Conservation (phyloP, 2,888 invertebrate species). For the Hybos culiciformis region DNA sequence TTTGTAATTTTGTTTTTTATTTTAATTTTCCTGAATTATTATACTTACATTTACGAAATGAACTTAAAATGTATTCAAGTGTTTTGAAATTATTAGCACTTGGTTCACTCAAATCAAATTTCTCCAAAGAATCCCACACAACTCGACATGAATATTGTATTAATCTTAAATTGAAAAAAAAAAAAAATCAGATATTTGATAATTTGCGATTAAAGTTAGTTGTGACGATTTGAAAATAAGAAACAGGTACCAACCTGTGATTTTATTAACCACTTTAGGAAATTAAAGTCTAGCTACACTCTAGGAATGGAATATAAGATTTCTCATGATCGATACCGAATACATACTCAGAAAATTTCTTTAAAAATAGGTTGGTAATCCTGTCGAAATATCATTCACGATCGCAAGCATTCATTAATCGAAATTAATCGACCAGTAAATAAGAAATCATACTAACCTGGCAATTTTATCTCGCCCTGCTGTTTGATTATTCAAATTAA, state of each 20-base stretch:
- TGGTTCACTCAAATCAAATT: slow-evolving; percentile 42
- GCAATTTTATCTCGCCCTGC: slow-evolving; percentile 34
- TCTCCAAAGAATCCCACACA: slow-evolving; percentile 61
- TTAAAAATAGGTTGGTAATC: neutral
- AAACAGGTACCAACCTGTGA: no score
- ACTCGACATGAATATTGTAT: slow-evolving; percentile 70
- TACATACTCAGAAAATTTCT: neutral
- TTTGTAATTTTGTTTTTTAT: neutral
- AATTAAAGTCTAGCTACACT: neutral
- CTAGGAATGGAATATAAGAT: slow-evolving; percentile 4
- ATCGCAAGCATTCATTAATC: no score
- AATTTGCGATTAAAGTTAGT: no score
- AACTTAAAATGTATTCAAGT: slow-evolving; percentile 67
- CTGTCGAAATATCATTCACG: slow-evolving; percentile 8
- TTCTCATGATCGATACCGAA: neutral
- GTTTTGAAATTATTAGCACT: slow-evolving; percentile 63
- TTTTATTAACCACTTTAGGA: no score
- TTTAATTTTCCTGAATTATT: neutral
- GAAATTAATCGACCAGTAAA: no score
- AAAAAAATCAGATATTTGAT: neutral
- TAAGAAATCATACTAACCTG: no score
- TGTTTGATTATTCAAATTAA: slow-evolving; percentile 29
- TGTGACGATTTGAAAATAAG: no score
- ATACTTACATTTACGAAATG: slow-evolving; percentile 69
- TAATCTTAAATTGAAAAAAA: slow-evolving; percentile 43